Evolutionary conservation across 2,797 vertebrate genomes (phyloP).

Genomic region (Morelia viridis): DNA sequence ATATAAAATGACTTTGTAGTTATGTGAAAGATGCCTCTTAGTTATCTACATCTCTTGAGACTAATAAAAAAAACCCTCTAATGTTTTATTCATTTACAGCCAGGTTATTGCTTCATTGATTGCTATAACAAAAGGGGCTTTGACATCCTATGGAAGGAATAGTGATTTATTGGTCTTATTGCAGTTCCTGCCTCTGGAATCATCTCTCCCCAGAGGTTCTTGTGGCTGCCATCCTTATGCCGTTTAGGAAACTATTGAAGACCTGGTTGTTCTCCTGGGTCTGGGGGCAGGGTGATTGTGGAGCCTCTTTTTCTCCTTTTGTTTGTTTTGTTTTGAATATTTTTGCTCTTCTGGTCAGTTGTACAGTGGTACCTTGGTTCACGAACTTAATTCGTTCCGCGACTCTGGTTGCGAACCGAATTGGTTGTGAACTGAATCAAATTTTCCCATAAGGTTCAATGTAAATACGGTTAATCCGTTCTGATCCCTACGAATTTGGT

Average conservation of each 20-base stretch:
- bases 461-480: too few species aligned
- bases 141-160: not conserved
- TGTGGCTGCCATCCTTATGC: not conserved
- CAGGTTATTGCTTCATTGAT: not conserved
- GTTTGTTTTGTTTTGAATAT: not conserved
- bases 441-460: too few species aligned
- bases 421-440: too few species aligned
- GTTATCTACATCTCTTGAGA: not conserved
- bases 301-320: not conserved
- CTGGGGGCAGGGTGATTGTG: not conserved
- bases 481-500: too few species aligned
- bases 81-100: conserved; percentile 2
- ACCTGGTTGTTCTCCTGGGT: not conserved
- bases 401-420: too few species aligned
- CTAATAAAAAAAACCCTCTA: not conserved
- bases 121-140: not conserved
- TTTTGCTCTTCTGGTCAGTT: not conserved
- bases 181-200: not conserved
- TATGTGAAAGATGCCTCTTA: not conserved
- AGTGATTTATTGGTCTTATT: not conserved
- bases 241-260: not conserved
- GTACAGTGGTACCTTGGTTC: too few species aligned
- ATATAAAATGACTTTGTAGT: not conserved
- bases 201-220: not conserved
- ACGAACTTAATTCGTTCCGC: too few species aligned